Base-by-base conservation (phyloP, 2,113 vertebrate species). In the Clarias macrocephalus region DNA sequence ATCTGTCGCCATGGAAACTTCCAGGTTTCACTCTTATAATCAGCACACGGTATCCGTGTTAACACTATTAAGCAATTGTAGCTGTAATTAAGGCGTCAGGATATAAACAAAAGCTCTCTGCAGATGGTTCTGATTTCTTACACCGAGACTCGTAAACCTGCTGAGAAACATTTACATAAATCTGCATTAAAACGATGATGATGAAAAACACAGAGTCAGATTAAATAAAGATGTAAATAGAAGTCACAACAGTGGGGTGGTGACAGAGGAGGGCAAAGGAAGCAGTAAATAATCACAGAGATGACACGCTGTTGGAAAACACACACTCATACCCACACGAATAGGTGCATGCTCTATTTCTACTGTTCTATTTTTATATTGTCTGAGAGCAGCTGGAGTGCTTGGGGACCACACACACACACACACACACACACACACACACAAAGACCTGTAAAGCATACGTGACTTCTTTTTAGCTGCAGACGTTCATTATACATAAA, bases 281-380 rank as follows among this genome's bases (percentile, higher is more conserved):
- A 72, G 56, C 0, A 25, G n/a, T 28, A 76, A 76, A 76, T 85
- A 59, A 72, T 72, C 56, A 84, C 1, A 25, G n/a, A 68, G 48
- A 54, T 3, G 73, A 80, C 25, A 30, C 15, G 33, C 25, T 19
- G 25, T 19, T n/a, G 73, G 59, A 86, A 23, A 86, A 77, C 72
- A 65, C 84, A 80, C 84, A 80, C 75, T 80, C 42, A 82, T 52
- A 75, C 8, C 48, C 52, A 72, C 7, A 37, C 15, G 3, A 2
- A 70, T 18, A 70, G 10, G 9, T 19, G 11, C 19, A 48, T 11
- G 33, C 33, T 23, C 70, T 73, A 42, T 28, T 10, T 83, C 63
- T n/a, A 28, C n/a, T 70, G 21, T 70, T 83, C 82, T 70, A 68
- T 33, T 70, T 83, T 66, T 70, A 56, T 18, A 30, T 48, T 56